phyloP scores from a whole-genome alignment of 2,888 invertebrate genomes.

The Lithophane ornitopus region DNA sequence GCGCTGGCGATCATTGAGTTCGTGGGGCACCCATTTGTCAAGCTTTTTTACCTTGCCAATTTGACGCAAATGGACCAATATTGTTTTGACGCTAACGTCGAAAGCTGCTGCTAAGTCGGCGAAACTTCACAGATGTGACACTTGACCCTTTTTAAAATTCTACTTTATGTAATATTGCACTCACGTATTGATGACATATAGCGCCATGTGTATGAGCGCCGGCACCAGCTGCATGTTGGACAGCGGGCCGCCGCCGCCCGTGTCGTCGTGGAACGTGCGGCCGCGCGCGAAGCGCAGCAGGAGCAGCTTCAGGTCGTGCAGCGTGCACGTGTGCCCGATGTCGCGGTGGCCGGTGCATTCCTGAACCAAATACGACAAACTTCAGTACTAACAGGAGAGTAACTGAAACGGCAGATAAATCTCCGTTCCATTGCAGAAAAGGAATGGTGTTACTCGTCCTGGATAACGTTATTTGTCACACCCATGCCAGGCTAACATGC shows the following conservation, averaged over 20 bases:
- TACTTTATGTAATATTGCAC: slow-evolving; percentile 64
- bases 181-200: slow-evolving; percentile 97
- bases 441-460: neutral
- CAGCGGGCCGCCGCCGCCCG: slow-evolving; percentile 98
- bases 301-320: slow-evolving; percentile 98
- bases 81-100: no score
- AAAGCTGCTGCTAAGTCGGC: no score
- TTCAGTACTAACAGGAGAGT: fast-evolving
- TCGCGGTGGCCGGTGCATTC: slow-evolving; percentile 94
- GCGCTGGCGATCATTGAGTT: no score
- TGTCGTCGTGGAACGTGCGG: slow-evolving; percentile 99
- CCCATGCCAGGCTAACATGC: no score
- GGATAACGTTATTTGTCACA: neutral
- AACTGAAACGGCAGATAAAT: neutral
- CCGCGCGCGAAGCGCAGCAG: slow-evolving; percentile 97
- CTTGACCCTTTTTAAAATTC: neutral
- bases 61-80: no score
- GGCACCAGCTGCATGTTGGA: slow-evolving; percentile 99
- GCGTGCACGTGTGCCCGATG: slow-evolving; percentile 94
- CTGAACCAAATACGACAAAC: slow-evolving; percentile 72
- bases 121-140: neutral
- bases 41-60: no score
- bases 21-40: no score
- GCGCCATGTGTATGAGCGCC: slow-evolving; percentile 97
- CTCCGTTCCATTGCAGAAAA: neutral